Evolutionary conservation across 2,113 vertebrate genomes (phyloP).

Genomic region (Motacilla tschutschensis): DNA sequence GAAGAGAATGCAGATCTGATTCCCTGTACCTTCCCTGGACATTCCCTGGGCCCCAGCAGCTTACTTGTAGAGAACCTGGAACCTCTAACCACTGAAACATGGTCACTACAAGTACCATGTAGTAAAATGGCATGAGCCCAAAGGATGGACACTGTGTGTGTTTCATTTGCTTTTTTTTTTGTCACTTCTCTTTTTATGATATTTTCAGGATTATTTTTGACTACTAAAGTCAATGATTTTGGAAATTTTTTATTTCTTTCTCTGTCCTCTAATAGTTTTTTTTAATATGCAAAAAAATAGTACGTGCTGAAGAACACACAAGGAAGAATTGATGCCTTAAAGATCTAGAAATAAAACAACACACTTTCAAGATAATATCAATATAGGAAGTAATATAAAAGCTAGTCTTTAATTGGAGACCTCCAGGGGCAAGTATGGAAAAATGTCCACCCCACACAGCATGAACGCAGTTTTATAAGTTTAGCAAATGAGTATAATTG

Average conservation of each 20-base stretch:
- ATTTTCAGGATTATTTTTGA: not conserved
- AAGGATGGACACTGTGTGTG: not conserved
- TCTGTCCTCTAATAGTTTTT: not conserved
- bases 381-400: not conserved
- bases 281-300: not conserved
- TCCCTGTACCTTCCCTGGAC: not conserved
- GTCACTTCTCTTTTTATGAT: not conserved
- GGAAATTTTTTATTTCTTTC: not conserved
- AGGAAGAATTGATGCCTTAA: not conserved
- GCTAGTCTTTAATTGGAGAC: not conserved
- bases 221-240: not conserved
- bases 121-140: not conserved
- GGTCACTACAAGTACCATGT: rapidly evolving
- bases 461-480: not conserved
- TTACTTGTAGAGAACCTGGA: not conserved
- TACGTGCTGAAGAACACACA: not conserved
- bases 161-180: not conserved
- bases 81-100: not conserved
- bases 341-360: not conserved
- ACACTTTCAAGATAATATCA: rapidly evolving
- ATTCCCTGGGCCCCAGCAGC: not conserved
- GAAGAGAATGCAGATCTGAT: not conserved
- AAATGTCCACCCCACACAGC: not conserved
- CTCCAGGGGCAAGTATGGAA: not conserved
- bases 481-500: not conserved